Evolutionary conservation across 2,888 invertebrate species (phyloP).

Genomic region (Stenolophus ochropezus): DNA sequence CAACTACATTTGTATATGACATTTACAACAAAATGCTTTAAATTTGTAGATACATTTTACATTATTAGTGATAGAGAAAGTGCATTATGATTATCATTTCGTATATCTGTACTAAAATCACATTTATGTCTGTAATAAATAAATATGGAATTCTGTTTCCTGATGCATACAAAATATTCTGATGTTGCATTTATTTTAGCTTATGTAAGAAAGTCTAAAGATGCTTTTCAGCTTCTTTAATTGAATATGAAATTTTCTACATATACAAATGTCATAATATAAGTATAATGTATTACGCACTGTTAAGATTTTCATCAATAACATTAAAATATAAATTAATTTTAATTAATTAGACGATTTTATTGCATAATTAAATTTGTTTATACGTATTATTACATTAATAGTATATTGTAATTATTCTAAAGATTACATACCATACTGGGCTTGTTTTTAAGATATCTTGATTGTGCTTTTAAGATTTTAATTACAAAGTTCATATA

Average conservation of each 20-base stretch:
- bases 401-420: no score
- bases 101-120: neutral
- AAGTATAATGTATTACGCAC: no score
- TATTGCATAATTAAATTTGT: no score
- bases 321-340: no score
- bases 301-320: no score
- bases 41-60: neutral
- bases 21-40: neutral
- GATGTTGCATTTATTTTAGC: neutral
- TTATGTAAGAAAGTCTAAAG: neutral
- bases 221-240: neutral
- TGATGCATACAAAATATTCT: neutral
- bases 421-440: no score
- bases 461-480: no score
- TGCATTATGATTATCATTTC: neutral
- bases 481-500: no score
- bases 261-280: neutral
- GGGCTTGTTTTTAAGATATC: no score
- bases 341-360: no score
- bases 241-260: neutral
- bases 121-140: neutral
- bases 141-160: constrained; percentile 16
- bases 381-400: no score
- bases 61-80: constrained; percentile 20
- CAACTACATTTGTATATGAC: neutral